Evolutionary conservation across 2,113 vertebrate genomes (phyloP).

Genomic region (Connochaetes taurinus): DNA sequence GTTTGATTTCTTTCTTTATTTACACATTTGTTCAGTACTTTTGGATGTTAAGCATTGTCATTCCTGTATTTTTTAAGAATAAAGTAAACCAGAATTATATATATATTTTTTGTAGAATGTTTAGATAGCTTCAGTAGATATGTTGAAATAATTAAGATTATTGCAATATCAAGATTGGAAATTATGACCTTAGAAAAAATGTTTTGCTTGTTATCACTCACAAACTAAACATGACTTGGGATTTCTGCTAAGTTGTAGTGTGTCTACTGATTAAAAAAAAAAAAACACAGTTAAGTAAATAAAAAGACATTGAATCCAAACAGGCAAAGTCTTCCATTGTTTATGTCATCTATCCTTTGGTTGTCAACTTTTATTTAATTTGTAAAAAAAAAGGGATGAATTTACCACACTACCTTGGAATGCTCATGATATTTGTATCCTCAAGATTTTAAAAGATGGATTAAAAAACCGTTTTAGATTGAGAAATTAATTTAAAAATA

Average conservation of each 20-base stretch:
- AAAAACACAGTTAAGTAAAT: neutral
- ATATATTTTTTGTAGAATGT: neutral
- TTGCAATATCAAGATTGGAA: neutral
- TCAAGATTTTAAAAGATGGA: neutral
- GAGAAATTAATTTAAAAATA: neutral
- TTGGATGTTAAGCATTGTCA: neutral
- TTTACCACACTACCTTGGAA: neutral
- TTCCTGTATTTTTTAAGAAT: neutral
- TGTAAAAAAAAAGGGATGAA: neutral
- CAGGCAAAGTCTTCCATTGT: neutral
- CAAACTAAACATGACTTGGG: neutral
- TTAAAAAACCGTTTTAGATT: neutral
- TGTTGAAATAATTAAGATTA: conserved; percentile 1
- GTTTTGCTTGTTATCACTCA: neutral
- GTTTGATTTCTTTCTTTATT: neutral
- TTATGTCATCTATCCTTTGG: neutral
- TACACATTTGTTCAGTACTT: neutral
- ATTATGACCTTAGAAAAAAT: neutral
- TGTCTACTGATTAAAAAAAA: neutral
- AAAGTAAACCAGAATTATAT: neutral
- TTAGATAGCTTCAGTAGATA: neutral
- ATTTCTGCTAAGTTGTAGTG: neutral
- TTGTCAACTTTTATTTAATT: neutral
- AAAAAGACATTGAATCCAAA: neutral
- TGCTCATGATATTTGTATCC: neutral